phyloP scores from a whole-genome alignment of 2,888 invertebrate species.

The Drosophila emarginata region DNA sequence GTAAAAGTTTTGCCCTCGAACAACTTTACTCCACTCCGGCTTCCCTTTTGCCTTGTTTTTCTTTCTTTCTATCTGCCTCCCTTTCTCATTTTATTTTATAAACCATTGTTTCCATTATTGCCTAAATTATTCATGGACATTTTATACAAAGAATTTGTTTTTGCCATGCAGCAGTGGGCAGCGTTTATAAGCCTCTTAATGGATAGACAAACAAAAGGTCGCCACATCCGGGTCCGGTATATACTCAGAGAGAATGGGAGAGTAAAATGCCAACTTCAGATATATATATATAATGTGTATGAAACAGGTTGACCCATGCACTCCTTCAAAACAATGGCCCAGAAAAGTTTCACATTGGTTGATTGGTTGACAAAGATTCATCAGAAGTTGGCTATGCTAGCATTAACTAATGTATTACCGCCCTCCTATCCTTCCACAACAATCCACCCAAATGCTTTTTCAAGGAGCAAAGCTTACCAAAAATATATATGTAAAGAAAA shows the following conservation, averaged over 20 bases:
- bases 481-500: constrained; percentile 40
- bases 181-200: constrained; percentile 67
- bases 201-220: constrained; percentile 67
- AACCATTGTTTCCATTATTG: constrained; percentile 25
- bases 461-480: constrained; percentile 4
- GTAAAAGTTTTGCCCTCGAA: constrained; percentile 1
- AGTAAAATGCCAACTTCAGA: constrained; percentile 6
- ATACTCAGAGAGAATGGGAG: neutral
- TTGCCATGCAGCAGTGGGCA: constrained; percentile 22
- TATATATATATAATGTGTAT: constrained; percentile 1
- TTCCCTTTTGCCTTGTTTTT: neutral
- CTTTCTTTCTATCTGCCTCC: neutral
- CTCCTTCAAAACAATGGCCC: constrained; percentile 31
- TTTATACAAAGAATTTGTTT: constrained; percentile 8
- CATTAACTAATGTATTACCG: no score
- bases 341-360: constrained; percentile 19
- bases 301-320: constrained; percentile 18
- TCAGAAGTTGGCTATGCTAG: neutral
- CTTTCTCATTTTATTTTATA: constrained; percentile 1
- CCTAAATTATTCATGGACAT: constrained; percentile 45
- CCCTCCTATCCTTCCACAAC: no score
- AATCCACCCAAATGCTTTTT: no score
- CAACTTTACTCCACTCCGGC: neutral
- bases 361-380: neutral
- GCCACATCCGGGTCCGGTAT: constrained; percentile 38